Conservation (phyloP, 2,888 invertebrate species). For the Orthosia gothica region DNA sequence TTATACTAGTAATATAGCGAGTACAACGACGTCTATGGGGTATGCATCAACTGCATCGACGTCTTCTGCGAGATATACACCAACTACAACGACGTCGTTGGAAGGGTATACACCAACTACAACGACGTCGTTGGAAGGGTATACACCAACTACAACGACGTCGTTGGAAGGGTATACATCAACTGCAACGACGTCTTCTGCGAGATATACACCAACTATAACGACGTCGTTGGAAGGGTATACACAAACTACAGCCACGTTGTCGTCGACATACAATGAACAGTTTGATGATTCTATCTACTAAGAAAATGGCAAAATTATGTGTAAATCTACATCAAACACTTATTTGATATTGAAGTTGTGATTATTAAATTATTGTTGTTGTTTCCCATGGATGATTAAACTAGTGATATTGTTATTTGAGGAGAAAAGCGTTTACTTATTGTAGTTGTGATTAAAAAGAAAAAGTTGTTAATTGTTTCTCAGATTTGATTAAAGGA, state of each 20-base stretch:
- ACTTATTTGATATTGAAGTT: conserved; percentile 40
- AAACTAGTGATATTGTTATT: conserved; percentile 44
- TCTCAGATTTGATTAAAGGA: no score
- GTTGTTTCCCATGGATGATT: conserved; percentile 11
- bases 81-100: conserved; percentile 7
- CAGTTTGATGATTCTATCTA: conserved; percentile 47
- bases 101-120: conserved; percentile 21
- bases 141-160: conserved; percentile 34
- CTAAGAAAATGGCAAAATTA: conserved; percentile 47
- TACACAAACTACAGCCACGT: conserved; percentile 34
- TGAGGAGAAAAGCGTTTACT: conserved; percentile 41
- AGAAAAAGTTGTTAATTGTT: no score
- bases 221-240: conserved; percentile 38
- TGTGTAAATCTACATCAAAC: conserved; percentile 46
- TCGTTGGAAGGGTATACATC: conserved; percentile 30
- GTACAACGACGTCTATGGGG: conserved; percentile 39
- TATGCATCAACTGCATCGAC: conserved; percentile 36
- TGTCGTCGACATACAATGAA: conserved; percentile 38
- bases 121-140: conserved; percentile 25
- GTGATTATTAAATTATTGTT: conserved; percentile 37
- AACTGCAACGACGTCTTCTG: no score
- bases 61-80: no score
- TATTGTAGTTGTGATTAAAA: background rate
- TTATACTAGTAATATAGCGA: conserved; percentile 34
- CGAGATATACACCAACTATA: background rate